Base-by-base conservation (phyloP, 2,797 vertebrate genomes). In the Astyanax mexicanus region DNA sequence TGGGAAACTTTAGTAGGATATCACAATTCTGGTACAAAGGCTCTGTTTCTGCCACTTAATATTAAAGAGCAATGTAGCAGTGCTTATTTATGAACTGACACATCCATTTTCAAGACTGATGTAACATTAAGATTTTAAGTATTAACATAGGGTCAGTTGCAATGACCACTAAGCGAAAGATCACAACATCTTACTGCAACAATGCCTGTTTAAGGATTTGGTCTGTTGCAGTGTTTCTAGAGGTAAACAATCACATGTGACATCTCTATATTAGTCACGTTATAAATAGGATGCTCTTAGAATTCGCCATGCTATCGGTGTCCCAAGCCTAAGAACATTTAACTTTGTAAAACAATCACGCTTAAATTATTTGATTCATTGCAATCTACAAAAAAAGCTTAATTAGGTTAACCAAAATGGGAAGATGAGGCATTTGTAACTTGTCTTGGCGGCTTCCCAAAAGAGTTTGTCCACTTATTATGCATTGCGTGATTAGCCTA, bases 21-120 rank as follows among this genome's bases (percentile, higher is more conserved):
- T 81, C 60, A 35, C 17, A 83, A 69, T 72, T 77, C 65, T 76
- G 25, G 49, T 70, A 68, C 37, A 27, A 62, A n/a, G 52, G 77
- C 29, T n/a, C 19, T 40, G 38, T 74, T 74, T 38, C 32, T 72
- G 68, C 80, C 35, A 75, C 47, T 69, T 60, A 44, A 27, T 66
- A 74, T 78, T 64, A 23, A 40, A n/a, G 32, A 32, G 32, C 29
- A 32, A 1, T 64, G 76, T 78, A 78, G 76, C 69, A 62, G 21
- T 11, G 25, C n/a, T 37, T 21, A 32, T 49, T 37, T 21, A 32
- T 49, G 25, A 51, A 11, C 45, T 32, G 44, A 7, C 23, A 29
- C 25, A 12, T 32, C 29, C 9, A 47, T 44, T 3, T 9, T 8
- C 21, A 8, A 9, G 21, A 60, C 29, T 3, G 32, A 10, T 19